Evolutionary conservation across 2,797 vertebrate species (phyloP).

Genomic region (Anguilla obscura): DNA sequence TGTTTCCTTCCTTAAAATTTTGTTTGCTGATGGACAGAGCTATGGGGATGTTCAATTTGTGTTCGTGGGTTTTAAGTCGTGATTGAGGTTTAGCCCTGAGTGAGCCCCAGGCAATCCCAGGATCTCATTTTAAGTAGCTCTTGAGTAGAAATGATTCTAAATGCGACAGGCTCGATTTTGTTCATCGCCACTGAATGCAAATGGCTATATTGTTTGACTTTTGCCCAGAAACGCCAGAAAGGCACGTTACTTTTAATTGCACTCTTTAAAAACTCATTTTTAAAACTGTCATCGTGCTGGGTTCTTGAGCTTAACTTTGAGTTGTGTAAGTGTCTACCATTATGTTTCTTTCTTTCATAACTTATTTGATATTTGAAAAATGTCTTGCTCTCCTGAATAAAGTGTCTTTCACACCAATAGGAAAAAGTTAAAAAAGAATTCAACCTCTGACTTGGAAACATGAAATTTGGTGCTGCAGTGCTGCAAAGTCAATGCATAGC

Average conservation of each 20-base stretch:
- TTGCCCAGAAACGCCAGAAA: conserved; percentile 33
- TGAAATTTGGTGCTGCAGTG: conserved; percentile 26
- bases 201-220: conserved; percentile 47
- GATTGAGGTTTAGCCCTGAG: conserved; percentile 55
- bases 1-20: conserved; percentile 23
- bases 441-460: background rate
- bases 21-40: conserved; percentile 51
- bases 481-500: conserved; percentile 1
- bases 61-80: conserved; percentile 41
- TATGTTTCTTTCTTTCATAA: background rate
- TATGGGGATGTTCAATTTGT: conserved; percentile 29
- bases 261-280: conserved; percentile 22
- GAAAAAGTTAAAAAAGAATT: background rate
- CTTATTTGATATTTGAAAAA: background rate
- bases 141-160: conserved; percentile 53
- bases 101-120: conserved; percentile 38
- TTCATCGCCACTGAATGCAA: conserved; percentile 43
- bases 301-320: background rate
- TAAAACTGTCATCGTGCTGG: background rate
- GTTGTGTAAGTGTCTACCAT: background rate
- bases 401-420: background rate
- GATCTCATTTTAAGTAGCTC: conserved; percentile 47
- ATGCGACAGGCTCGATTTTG: conserved; percentile 44
- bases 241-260: conserved; percentile 37
- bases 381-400: background rate